phyloP scores from a whole-genome alignment of 2,888 invertebrate species.

The Hypselothyrea guttata region DNA sequence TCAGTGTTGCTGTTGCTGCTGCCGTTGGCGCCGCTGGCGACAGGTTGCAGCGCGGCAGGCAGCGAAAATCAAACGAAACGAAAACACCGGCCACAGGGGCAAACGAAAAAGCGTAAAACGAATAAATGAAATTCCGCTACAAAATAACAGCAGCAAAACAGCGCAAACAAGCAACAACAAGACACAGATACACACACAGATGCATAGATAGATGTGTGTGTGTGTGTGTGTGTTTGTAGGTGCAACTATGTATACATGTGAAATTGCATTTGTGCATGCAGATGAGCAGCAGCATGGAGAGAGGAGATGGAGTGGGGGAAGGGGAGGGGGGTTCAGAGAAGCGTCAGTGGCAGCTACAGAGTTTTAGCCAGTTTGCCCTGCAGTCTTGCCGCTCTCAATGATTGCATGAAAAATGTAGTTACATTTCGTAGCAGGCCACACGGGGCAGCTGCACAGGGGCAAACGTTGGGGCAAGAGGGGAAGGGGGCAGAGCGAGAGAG shows the following conservation, averaged over 20 bases:
- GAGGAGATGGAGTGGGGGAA: neutral
- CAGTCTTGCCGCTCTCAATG: conserved; percentile 19
- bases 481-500: neutral
- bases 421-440: conserved; percentile 43
- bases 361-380: neutral
- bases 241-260: conserved; percentile 44
- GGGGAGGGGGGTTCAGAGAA: neutral
- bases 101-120: conserved; percentile 48
- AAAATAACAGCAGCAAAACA: conserved; percentile 52
- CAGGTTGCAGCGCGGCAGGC: conserved; percentile 17
- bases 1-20: neutral
- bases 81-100: conserved; percentile 43
- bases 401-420: conserved; percentile 55
- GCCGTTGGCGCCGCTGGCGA: conserved; percentile 10
- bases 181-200: conserved; percentile 23
- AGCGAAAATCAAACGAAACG: conserved; percentile 52
- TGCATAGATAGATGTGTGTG: neutral
- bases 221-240: conserved; percentile 6
- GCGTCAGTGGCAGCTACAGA: neutral
- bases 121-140: conserved; percentile 61
- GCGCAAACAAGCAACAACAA: conserved; percentile 25
- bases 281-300: conserved; percentile 34
- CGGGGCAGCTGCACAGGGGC: conserved; percentile 2
- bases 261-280: conserved; percentile 67
- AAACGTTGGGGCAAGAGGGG: neutral